Percentiles rank a stretch among this genome's conserved stretches.
These are phyloP conservation scores for Drosophila nigrodunni DNA, from an alignment of 1,140 invertebrate genomes.

Conservation along the genomic window DNA sequence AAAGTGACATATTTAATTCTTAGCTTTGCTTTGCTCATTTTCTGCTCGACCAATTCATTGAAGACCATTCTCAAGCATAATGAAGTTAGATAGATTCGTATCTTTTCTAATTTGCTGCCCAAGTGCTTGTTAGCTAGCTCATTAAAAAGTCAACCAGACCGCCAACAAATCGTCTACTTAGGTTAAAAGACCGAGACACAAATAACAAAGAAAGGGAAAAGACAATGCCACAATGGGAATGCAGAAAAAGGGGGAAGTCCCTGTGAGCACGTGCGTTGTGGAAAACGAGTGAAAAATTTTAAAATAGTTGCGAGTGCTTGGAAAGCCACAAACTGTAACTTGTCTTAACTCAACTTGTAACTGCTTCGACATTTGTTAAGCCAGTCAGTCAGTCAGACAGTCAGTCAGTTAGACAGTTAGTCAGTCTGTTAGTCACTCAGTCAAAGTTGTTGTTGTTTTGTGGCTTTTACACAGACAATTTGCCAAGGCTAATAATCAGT, in stretches of 20 bases:
- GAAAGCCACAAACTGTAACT: constrained; percentile 19
- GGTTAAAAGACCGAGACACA: constrained; percentile 15
- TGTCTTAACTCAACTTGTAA: constrained; percentile 22
- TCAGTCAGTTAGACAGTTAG: constrained; percentile 36
- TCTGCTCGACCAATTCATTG: constrained; percentile 15
- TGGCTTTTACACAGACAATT: constrained; percentile 43
- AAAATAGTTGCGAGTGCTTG: constrained; percentile 63
- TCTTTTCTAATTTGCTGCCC: constrained; percentile 50
- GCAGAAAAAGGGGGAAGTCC: constrained; percentile 1
- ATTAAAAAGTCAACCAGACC: constrained; percentile 67
- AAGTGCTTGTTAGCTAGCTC: constrained; percentile 49
- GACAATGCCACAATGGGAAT: not conserved
- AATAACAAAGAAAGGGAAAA: not conserved
- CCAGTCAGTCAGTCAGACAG: constrained; percentile 29
- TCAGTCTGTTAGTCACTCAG: constrained; percentile 30
- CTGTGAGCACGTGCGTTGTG: constrained; percentile 51
- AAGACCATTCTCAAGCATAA: constrained; percentile 10
- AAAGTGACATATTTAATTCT: constrained; percentile 16
- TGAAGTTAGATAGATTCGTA: constrained; percentile 38
- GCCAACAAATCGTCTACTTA: constrained; percentile 65
- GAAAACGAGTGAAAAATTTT: constrained; percentile 68
- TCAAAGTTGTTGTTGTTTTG: constrained; percentile 38
- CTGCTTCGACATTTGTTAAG: constrained; percentile 35
- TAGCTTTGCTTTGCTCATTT: constrained; percentile 14
- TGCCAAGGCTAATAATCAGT: constrained; percentile 61